Conservation (phyloP, 1,140 invertebrate species). For the Bombyx mori region DNA sequence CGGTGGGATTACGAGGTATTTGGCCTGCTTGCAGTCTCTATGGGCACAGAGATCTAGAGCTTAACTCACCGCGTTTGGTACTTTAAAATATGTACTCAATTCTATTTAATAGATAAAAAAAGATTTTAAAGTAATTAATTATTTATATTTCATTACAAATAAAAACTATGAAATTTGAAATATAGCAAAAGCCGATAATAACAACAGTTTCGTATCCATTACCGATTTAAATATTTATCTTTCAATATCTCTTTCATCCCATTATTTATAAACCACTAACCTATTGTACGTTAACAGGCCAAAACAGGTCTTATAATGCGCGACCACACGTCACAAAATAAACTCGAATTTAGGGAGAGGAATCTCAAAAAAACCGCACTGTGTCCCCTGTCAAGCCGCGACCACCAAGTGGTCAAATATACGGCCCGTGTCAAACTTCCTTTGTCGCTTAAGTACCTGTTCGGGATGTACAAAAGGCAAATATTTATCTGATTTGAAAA, state of each 20-base stretch:
- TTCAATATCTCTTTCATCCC: constrained; percentile 28
- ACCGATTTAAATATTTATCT: constrained; percentile 15
- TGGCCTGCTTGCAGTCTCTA: constrained; percentile 18
- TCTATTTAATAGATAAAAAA: too few species aligned
- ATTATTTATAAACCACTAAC: constrained; percentile 25
- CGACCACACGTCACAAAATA: constrained; percentile 40
- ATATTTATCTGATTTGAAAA: constrained; percentile 32
- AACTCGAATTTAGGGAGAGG: constrained; percentile 45
- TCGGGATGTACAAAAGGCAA: constrained; percentile 33
- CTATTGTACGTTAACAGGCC: constrained; percentile 21
- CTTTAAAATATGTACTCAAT: too few species aligned
- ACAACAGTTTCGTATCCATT: too few species aligned
- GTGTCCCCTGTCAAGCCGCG: constrained; percentile 40
- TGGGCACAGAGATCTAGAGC: too few species aligned
- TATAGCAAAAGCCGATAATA: too few species aligned
- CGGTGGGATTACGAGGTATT: constrained; percentile 66
- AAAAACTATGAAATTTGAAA: too few species aligned
- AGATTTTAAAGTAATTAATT: too few species aligned
- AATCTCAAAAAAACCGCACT: constrained; percentile 36
- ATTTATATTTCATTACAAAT: too few species aligned
- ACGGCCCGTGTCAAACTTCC: constrained; percentile 46
- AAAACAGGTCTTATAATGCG: constrained; percentile 37
- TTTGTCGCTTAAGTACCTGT: constrained; percentile 45
- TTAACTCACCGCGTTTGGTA: too few species aligned
- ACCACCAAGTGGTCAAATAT: constrained; percentile 53